Conservation (phyloP, 2,113 vertebrate species). For the Sinocyclocheilus anophthalmus region DNA sequence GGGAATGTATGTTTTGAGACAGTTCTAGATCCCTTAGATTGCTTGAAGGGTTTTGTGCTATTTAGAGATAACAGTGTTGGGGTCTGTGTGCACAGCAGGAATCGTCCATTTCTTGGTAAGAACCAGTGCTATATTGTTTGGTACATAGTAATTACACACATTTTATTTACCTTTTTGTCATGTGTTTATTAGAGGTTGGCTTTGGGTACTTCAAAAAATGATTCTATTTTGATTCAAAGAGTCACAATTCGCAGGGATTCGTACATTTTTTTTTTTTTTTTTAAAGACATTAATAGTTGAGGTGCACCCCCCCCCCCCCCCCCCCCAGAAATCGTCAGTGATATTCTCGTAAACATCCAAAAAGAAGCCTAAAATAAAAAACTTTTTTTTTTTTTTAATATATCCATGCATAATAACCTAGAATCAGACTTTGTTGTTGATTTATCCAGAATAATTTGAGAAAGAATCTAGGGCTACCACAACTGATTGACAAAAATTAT, state of each 20-base stretch:
- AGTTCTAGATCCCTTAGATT: neutral
- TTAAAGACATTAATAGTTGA: neutral
- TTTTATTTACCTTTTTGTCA: neutral
- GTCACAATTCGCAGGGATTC: neutral
- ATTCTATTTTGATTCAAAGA: neutral
- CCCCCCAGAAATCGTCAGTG: no score
- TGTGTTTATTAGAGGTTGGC: no score
- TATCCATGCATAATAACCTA: neutral
- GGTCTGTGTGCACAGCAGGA: conserved; percentile 30
- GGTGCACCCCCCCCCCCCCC: no score
- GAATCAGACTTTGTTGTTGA: no score
- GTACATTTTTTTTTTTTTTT: neutral
- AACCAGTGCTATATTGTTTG: neutral
- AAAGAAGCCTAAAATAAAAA: neutral
- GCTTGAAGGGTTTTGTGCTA: neutral
- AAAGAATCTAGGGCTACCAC: no score
- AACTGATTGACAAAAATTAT: no score
- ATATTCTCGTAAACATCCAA: neutral
- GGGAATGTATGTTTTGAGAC: neutral
- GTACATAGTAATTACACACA: neutral
- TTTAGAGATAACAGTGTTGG: conserved; percentile 29
- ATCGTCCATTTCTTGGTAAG: conserved; percentile 42
- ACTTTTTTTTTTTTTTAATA: no score
- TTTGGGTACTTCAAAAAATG: neutral
- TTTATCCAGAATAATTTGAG: no score